Percentiles rank a stretch among this genome's conserved stretches.
These are phyloP conservation scores for Oasisia sp. DNA, from an alignment of 2,888 invertebrate species.

Conservation along the genomic window DNA sequence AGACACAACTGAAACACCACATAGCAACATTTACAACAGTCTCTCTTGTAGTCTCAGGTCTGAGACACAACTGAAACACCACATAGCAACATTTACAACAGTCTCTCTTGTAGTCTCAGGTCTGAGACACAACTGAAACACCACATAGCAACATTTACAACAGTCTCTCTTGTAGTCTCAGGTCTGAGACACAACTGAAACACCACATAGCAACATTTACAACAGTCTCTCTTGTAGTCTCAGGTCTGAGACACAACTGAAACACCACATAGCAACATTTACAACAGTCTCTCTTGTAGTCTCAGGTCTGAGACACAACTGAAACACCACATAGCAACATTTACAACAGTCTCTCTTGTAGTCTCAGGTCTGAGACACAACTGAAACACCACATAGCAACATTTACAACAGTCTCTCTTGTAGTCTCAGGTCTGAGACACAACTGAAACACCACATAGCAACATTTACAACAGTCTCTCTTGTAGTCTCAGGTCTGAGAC, in stretches of 20 bases:
- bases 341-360: too few species aligned
- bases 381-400: conserved; percentile 44
- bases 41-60: not conserved
- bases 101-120: conserved; percentile 41
- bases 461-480: not conserved
- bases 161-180: conserved; percentile 40
- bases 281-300: too few species aligned
- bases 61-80: too few species aligned
- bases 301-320: too few species aligned
- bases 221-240: not conserved
- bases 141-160: not conserved
- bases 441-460: conserved; percentile 47
- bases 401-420: not conserved
- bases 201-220: not conserved
- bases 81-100: too few species aligned
- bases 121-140: conserved; percentile 60
- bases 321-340: too few species aligned
- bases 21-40: not conserved
- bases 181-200: conserved; percentile 60
- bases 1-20: conserved; percentile 54
- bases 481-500: too few species aligned
- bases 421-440: conserved; percentile 57
- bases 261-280: too few species aligned
- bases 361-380: conserved; percentile 59
- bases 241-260: too few species aligned